phyloP scores from a whole-genome alignment of 2,888 invertebrate genomes.

The Eilema caniola region DNA sequence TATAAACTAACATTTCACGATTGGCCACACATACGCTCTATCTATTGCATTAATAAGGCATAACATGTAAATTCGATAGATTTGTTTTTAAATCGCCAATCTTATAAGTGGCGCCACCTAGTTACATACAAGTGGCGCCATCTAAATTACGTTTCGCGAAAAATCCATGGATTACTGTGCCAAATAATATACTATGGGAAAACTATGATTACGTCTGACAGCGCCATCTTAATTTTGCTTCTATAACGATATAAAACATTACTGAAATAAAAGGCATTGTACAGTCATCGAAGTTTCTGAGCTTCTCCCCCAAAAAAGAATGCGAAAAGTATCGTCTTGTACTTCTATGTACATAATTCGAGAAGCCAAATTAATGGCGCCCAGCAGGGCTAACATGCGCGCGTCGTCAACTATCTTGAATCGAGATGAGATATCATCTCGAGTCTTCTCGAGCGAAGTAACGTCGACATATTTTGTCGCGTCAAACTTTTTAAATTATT shows the following conservation, averaged over 20 bases:
- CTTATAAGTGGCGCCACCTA: not conserved
- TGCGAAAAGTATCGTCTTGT: too few relatives aligned
- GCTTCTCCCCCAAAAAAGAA: too few relatives aligned
- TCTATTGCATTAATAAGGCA: conserved; percentile 4
- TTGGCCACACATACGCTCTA: not conserved
- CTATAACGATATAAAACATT: too few relatives aligned
- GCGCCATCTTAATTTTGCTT: not conserved
- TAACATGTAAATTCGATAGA: not conserved
- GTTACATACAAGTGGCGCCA: not conserved
- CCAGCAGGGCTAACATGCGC: too few relatives aligned
- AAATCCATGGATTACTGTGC: not conserved
- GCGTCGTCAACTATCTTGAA: too few relatives aligned
- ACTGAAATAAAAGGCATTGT: too few relatives aligned
- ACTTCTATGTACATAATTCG: not conserved
- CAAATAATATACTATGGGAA: not conserved
- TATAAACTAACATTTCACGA: not conserved
- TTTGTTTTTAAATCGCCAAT: not conserved
- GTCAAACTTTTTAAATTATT: too few relatives aligned
- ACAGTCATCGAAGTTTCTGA: not conserved
- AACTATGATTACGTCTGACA: not conserved
- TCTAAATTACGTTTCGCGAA: not conserved
- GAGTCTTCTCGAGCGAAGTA: too few relatives aligned
- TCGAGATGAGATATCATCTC: too few relatives aligned
- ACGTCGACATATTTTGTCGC: too few relatives aligned
- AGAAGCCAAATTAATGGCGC: not conserved